Evolutionary conservation across 37 sponge, comb jelly and placozoan species (phyloP).

Genomic region (Cladorhizidae sp.): DNA sequence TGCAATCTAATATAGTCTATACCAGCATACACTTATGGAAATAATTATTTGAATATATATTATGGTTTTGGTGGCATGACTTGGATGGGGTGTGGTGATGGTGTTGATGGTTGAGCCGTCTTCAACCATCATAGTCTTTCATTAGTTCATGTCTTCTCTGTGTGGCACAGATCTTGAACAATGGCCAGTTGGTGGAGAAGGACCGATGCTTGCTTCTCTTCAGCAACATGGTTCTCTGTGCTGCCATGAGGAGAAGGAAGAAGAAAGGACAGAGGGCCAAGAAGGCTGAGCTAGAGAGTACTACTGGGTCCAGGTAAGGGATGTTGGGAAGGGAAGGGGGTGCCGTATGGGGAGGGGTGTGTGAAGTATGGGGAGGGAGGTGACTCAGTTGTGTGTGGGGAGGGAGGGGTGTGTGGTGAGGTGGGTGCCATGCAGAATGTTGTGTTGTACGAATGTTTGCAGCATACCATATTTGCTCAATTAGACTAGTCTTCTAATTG

Average conservation of each 20-base stretch:
- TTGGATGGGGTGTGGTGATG: background rate
- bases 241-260: slow-evolving; percentile 17
- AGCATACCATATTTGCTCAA: no score
- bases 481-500: no score
- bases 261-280: background rate
- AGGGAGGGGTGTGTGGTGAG: no score
- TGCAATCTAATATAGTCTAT: no score
- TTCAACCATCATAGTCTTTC: background rate
- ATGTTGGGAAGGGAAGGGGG: background rate
- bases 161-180: background rate
- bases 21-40: background rate
- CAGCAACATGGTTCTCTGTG: slow-evolving; percentile 68
- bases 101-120: background rate
- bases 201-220: slow-evolving; percentile 52
- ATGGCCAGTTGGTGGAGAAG: slow-evolving; percentile 37
- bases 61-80: no score
- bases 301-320: slow-evolving; percentile 16
- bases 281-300: slow-evolving; percentile 24
- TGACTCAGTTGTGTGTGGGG: no score
- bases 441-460: no score
- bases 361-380: background rate
- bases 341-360: background rate
- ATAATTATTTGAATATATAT: no score
- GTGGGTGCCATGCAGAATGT: no score
- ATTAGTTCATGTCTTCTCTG: background rate